Conservation (phyloP, 35 echinoderm and acorn worm species). For the Heliocidaris erythrogramma region DNA sequence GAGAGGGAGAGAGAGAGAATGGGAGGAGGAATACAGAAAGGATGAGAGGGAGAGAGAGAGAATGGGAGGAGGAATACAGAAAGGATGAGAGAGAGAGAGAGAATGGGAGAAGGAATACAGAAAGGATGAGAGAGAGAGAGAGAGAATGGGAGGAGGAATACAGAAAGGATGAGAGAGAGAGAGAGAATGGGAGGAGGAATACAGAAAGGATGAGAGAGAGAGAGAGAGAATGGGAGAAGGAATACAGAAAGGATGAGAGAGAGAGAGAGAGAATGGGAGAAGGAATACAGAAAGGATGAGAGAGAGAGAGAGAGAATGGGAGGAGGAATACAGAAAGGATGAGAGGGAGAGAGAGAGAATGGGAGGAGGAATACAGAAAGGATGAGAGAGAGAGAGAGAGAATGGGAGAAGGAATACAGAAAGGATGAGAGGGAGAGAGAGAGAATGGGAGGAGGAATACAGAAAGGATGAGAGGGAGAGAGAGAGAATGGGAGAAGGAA, state of each 20-base stretch:
- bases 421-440: background rate
- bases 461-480: background rate
- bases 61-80: background rate
- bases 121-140: background rate
- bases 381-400: background rate
- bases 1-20: too few species aligned
- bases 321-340: background rate
- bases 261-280: background rate
- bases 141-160: background rate
- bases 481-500: background rate
- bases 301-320: constrained; percentile 7
- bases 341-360: background rate
- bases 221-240: background rate
- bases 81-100: background rate
- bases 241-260: background rate
- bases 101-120: background rate
- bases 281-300: background rate
- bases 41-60: background rate
- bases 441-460: background rate
- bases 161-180: background rate
- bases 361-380: background rate
- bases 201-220: background rate
- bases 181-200: background rate
- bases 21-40: too few species aligned
- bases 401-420: background rate